Percentiles rank a stretch among this genome's conserved stretches.
phyloP scores from a whole-genome alignment of 2,113 vertebrate genomes.

The Panthera leo region DNA sequence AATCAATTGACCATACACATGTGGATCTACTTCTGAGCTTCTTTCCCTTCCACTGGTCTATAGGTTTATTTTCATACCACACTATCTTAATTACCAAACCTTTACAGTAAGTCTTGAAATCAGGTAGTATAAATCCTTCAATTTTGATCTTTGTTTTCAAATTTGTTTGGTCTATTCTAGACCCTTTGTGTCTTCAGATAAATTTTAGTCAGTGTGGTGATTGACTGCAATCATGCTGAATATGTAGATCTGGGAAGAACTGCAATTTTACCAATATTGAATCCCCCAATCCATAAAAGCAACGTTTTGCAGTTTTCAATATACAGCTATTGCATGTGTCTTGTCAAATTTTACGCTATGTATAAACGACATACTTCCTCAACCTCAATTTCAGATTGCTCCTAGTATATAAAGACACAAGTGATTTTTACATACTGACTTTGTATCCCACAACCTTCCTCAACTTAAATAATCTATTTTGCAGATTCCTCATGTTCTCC shows the following conservation, averaged over 20 bases:
- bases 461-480: constrained; percentile 4
- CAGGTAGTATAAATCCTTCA: neutral
- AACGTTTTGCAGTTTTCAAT: neutral
- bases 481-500: neutral
- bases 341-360: neutral
- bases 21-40: neutral
- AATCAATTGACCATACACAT: neutral
- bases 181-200: neutral
- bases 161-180: constrained; percentile 1
- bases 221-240: neutral
- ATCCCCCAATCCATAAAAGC: neutral
- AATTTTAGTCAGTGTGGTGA: neutral
- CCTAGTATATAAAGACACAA: neutral
- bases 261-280: neutral
- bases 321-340: neutral
- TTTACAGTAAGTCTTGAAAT: neutral
- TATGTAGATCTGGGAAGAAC: neutral
- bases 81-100: constrained; percentile 5
- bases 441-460: neutral
- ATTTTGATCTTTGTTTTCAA: neutral
- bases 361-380: neutral
- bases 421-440: constrained; percentile 10
- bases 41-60: neutral
- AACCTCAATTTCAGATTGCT: constrained; percentile 3
- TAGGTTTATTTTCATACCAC: neutral